Evolutionary conservation across 35 echinoderm and acorn worm genomes (phyloP).

Genomic region (Chiridota heheva): DNA sequence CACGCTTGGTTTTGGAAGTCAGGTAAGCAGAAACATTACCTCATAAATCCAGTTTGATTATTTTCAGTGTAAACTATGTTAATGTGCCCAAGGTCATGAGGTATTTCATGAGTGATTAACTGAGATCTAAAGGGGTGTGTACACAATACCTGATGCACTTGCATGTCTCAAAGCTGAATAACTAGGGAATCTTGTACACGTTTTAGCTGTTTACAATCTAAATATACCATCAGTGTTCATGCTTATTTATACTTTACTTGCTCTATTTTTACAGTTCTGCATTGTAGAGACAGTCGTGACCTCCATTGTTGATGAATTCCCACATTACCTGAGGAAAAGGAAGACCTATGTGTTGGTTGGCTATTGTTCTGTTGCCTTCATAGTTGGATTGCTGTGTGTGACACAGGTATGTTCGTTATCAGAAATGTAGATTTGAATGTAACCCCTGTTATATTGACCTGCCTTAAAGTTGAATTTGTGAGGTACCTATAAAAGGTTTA

Average conservation of each 20-base stretch:
- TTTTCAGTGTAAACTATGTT: too few relatives aligned
- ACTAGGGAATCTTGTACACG: too few relatives aligned
- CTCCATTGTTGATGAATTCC: conserved; percentile 78
- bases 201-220: too few relatives aligned
- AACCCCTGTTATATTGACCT: neutral
- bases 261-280: conserved; percentile 54
- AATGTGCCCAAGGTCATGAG: too few relatives aligned
- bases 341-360: conserved; percentile 56
- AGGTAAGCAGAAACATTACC: conserved; percentile 56
- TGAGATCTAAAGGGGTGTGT: too few relatives aligned
- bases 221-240: neutral
- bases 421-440: neutral
- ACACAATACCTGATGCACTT: too few relatives aligned
- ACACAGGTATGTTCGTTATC: conserved; percentile 59
- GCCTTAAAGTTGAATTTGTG: neutral
- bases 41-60: too few relatives aligned
- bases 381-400: conserved; percentile 76
- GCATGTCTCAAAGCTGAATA: too few relatives aligned
- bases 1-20: conserved; percentile 72
- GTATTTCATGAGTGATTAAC: too few relatives aligned
- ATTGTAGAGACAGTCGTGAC: conserved; percentile 95
- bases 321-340: conserved; percentile 44
- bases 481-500: neutral
- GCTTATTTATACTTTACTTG: neutral
- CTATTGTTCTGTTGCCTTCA: conserved; percentile 60